Percentiles rank a stretch among this genome's conserved stretches.
phyloP scores from a whole-genome alignment of 37 sponge, comb jelly and placozoan genomes.

The Spongilla lacustris region DNA sequence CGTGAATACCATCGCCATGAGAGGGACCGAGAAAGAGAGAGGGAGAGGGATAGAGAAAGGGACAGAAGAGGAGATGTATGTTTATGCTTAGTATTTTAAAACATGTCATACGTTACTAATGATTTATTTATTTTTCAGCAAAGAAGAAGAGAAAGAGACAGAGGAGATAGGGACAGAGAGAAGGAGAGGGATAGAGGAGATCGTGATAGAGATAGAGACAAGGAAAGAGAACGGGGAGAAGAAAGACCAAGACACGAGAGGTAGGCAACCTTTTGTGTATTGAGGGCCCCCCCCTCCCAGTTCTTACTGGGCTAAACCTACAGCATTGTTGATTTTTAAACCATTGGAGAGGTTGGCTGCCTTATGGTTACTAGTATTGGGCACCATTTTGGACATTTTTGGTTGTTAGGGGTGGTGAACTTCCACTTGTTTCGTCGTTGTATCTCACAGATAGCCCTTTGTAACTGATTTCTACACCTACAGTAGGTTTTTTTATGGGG shows the following conservation, averaged over 20 bases:
- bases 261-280: background rate
- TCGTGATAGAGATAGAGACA: conserved; percentile 25
- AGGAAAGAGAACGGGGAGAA: conserved; percentile 29
- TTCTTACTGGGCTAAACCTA: too few relatives aligned
- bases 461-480: too few relatives aligned
- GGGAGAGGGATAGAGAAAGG: conserved; percentile 71
- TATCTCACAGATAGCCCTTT: too few relatives aligned
- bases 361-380: too few relatives aligned
- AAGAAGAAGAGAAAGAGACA: conserved; percentile 45
- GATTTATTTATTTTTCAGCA: background rate
- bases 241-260: conserved; percentile 58
- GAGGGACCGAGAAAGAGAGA: conserved; percentile 71
- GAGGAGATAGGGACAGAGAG: conserved; percentile 37
- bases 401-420: too few relatives aligned
- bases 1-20: conserved; percentile 45
- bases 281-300: background rate
- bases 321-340: background rate
- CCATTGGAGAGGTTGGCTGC: too few relatives aligned
- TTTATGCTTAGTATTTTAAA: background rate
- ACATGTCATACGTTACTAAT: too few relatives aligned
- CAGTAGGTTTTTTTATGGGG: too few relatives aligned
- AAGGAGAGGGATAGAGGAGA: conserved; percentile 50
- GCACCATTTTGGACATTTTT: too few relatives aligned
- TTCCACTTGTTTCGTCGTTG: too few relatives aligned
- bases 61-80: background rate